Base-by-base conservation (phyloP, 2,888 invertebrate genomes). In the Petrolisthes manimaculis region DNA sequence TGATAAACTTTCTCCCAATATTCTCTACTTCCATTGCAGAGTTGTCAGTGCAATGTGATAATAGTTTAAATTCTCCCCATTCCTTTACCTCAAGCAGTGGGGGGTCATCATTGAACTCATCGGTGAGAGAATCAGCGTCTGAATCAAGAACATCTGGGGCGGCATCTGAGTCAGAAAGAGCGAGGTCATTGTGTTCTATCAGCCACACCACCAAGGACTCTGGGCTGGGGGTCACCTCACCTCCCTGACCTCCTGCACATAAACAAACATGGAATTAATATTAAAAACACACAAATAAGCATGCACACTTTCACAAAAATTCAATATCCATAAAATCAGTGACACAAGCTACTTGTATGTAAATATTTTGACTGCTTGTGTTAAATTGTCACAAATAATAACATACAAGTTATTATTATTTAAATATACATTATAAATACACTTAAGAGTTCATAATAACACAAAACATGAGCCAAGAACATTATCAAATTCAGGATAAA, bases 191-290 rank as follows among this genome's bases (percentile, higher is more conserved):
- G 77, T 90, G 86, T 77, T 91, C 90, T 37, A 90, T 85, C 55
- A 90, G 81, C 90, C 91, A 91, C 80, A 89, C 90, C 51, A 91
- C 90, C 75, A 91, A 74, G 18, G 90, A 87, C 89, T 91, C 90
- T 5, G 90, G 89, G 54, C 88, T 89, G 12, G 89, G 84, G 12
- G 74, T 56, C n/a, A 74, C 86, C 55, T 91, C 89, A 24, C 83
- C 69, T 21, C 82, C 84, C 54, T 80, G 75, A 8, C 89, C 89
- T 74, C 88, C 88, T 90, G 79, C 56, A 14, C 5, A 37, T 37
- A 37, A 37, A 37, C 37, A 37, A 37, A 37, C 37, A 37, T 37
- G 37, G 37, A 37, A 37, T 37, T 37, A 37, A 37, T 37, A 37
- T 37, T 37, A 37, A 37, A 1, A 37, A 37, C 37, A 37, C 37